Percentiles rank a stretch among this genome's conserved stretches.
phyloP scores from a whole-genome alignment of 1,140 invertebrate species.

The Ylistrum balloti region DNA sequence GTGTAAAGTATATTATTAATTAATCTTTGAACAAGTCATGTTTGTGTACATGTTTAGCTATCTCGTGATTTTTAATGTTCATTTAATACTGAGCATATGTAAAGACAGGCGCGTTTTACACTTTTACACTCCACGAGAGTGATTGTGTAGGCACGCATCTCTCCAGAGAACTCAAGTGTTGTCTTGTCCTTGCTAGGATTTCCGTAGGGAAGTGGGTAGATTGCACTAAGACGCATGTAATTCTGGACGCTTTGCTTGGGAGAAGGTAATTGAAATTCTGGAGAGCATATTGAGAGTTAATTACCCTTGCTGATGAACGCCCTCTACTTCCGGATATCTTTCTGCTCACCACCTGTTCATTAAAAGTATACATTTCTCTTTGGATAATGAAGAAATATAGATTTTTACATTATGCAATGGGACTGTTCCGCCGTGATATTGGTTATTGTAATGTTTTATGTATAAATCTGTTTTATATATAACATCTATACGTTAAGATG shows the following conservation, averaged over 20 bases:
- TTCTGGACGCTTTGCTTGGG: not conserved
- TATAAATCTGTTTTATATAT: too few species aligned
- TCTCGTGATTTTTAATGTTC: not conserved
- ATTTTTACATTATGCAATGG: too few species aligned
- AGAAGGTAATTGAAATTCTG: not conserved
- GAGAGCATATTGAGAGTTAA: not conserved
- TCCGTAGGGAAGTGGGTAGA: not conserved
- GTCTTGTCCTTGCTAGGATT: not conserved
- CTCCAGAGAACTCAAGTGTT: not conserved
- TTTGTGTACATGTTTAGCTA: not conserved
- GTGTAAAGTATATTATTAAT: not conserved
- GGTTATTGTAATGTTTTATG: too few species aligned
- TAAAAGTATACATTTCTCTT: not conserved
- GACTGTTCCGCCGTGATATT: too few species aligned
- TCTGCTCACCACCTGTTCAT: not conserved
- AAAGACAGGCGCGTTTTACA: not conserved
- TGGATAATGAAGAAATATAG: too few species aligned
- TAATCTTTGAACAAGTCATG: too few species aligned
- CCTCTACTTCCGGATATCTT: not conserved
- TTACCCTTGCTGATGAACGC: not conserved
- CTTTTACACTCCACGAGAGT: not conserved
- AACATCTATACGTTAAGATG: too few species aligned
- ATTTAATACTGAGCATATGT: not conserved
- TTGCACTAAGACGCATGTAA: slow-evolving; percentile 1
- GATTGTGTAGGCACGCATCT: not conserved